Evolutionary conservation across 2,113 vertebrate genomes (phyloP).

Genomic region (Cyprinodon tularosa): DNA sequence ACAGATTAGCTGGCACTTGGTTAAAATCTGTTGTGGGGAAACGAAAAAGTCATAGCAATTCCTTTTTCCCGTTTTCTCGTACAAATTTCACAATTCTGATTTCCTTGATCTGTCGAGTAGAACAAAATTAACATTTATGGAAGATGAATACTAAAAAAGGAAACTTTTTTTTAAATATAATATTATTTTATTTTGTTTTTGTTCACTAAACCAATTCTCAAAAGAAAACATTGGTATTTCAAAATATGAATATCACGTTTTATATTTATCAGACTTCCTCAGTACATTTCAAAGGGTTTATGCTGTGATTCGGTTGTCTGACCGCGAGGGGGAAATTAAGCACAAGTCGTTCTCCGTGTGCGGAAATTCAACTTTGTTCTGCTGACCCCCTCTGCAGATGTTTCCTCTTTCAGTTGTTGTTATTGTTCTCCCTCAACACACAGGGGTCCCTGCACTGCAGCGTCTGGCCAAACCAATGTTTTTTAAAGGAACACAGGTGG

Average conservation of each 20-base stretch:
- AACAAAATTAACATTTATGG: not conserved
- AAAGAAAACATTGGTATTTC: not conserved
- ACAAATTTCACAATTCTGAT: too few relatives aligned
- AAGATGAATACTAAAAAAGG: not conserved
- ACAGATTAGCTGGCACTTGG: not conserved
- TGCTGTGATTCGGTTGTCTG: constrained; percentile 3
- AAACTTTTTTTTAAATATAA: not conserved
- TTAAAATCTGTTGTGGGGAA: not conserved
- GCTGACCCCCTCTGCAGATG: constrained; percentile 71
- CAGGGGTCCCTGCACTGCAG: constrained; percentile 26
- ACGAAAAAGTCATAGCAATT: not conserved
- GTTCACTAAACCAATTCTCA: not conserved
- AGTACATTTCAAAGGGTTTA: not conserved
- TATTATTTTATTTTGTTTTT: not conserved
- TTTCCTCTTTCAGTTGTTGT: constrained; percentile 73
- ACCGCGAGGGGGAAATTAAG: constrained; percentile 4
- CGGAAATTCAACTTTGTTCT: constrained; percentile 61
- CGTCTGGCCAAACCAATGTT: constrained; percentile 5
- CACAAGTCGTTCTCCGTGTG: constrained; percentile 53
- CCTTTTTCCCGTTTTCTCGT: not conserved
- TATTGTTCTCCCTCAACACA: constrained; percentile 56
- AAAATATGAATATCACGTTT: not conserved
- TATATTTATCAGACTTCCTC: not conserved
- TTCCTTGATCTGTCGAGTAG: too few relatives aligned
- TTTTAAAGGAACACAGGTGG: constrained; percentile 34